Base-by-base conservation (phyloP, 2,888 invertebrate genomes). In the Synanthedon tipuliformis region DNA sequence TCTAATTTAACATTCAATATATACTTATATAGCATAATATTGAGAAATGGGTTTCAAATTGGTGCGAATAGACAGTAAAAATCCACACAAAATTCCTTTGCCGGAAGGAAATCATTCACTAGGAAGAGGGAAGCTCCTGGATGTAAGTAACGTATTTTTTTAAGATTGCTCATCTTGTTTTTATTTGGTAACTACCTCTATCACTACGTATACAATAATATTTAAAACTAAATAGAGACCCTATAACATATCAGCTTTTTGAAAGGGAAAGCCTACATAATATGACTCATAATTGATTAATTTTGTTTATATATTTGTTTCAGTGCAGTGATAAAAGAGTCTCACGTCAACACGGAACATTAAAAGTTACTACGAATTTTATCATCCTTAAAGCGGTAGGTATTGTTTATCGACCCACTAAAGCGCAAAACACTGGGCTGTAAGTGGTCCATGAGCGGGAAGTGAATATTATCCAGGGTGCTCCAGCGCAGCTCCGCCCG, bases 251-350 rank as follows among this genome's bases (percentile, higher is more conserved):
- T 10, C 10, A 8, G 34, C 34, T 34, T 34, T 2, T 34, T 34
- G 34, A 10, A 34, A 10, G 34, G 34, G 10, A 34, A 23, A 23
- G 5, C 23, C 23, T 34, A 34, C 27, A 34, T 23, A 23, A 23
- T 23, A 34, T 34, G 34, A 34, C 34, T 34, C 34, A 34, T 34
- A 7, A 10, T 34, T 34, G 34, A 8, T 13, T 45, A 45, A 45
- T 45, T 8, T 45, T n/a, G n/a, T 45, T 7, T 3, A 10, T 34
- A 10, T 34, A 34, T 49, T 5, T 51, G 48, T 58, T 45, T 55
- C 67, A 89, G 89, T 81, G 85, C 64, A 70, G 79, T 52, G 89
- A 89, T 65, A 83, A 86, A 62, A 75, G 87, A 58, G 81, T 90
- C 48, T 89, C 89, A 3, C 76, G 89, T 50, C 80, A 78, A 48